Percentiles rank a stretch among this genome's conserved stretches.
Conservation (phyloP, 2,888 invertebrate genomes). For the Stenchaetothrips biformis region DNA sequence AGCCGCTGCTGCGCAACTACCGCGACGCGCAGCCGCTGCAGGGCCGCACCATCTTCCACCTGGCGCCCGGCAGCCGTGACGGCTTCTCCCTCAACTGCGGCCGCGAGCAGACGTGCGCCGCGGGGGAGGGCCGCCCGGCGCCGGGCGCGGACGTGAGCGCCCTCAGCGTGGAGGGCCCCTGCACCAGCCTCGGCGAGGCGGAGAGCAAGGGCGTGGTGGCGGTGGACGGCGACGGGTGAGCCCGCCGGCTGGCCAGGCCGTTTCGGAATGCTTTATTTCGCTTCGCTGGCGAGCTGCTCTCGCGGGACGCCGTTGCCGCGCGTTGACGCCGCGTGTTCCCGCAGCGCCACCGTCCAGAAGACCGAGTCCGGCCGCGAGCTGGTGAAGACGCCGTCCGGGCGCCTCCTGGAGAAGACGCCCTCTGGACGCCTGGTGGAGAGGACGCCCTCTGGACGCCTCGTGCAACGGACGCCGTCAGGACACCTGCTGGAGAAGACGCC, state of each 20-base stretch:
- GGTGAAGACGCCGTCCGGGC: neutral
- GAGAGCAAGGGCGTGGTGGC: neutral
- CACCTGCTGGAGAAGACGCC: neutral
- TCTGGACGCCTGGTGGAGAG: slow-evolving; percentile 2
- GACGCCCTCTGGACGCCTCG: slow-evolving; percentile 8
- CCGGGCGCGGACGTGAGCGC: neutral
- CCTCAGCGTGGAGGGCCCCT: neutral
- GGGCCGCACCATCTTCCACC: neutral
- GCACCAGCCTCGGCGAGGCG: neutral
- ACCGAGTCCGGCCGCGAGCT: neutral
- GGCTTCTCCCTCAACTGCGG: neutral
- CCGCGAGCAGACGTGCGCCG: neutral
- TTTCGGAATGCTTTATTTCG: too few relatives aligned
- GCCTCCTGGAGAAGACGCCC: neutral
- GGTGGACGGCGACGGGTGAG: neutral
- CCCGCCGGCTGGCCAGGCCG: too few relatives aligned
- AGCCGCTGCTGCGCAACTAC: slow-evolving; percentile 13
- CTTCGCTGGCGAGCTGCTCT: too few relatives aligned
- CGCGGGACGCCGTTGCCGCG: too few relatives aligned
- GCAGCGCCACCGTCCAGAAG: neutral
- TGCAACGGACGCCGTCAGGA: neutral
- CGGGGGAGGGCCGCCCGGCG: neutral
- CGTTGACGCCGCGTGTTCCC: too few relatives aligned
- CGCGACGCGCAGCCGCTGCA: neutral
- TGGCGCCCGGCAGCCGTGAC: neutral